These are phyloP conservation scores for Poeciliopsis occidentalis DNA, from an alignment of 2,113 vertebrate genomes.

Conservation along the genomic window DNA sequence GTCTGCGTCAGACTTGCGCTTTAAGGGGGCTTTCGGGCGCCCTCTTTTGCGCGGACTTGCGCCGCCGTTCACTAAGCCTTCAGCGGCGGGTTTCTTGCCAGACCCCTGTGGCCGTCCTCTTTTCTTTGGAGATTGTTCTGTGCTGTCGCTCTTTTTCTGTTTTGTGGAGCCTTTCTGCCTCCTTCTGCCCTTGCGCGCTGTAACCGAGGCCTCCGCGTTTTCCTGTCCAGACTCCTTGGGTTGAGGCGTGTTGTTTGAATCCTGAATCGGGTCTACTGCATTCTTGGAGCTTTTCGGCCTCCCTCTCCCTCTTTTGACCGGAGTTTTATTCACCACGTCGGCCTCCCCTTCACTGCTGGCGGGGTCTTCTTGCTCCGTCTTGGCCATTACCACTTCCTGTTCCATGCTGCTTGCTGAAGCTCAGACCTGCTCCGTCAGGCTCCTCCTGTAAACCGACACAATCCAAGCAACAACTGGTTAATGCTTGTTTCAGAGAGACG, in stretches of 20 bases:
- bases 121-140: constrained; percentile 34
- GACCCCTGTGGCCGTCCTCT: constrained; percentile 54
- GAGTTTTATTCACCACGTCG: constrained; percentile 32
- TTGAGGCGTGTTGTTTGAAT: constrained; percentile 40
- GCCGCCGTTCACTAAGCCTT: constrained; percentile 45
- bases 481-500: not conserved
- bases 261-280: constrained; percentile 37
- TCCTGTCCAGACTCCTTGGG: not conserved
- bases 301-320: constrained; percentile 54
- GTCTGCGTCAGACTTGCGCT: constrained; percentile 39
- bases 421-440: constrained; percentile 1
- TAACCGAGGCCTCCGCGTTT: not conserved
- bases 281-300: constrained; percentile 60
- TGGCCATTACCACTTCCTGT: constrained; percentile 27
- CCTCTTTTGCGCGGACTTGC: constrained; percentile 41
- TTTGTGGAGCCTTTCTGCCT: constrained; percentile 38
- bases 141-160: not conserved
- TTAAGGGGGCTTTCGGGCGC: constrained; percentile 52
- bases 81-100: not conserved
- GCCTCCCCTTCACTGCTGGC: constrained; percentile 34
- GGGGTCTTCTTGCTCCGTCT: constrained; percentile 36
- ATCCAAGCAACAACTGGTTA: not conserved
- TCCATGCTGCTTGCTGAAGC: constrained; percentile 46
- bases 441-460: constrained; percentile 30
- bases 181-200: constrained; percentile 7